These are phyloP conservation scores for Antrozous pallidus DNA, from an alignment of 2,797 vertebrate species.

Conservation along the genomic window DNA sequence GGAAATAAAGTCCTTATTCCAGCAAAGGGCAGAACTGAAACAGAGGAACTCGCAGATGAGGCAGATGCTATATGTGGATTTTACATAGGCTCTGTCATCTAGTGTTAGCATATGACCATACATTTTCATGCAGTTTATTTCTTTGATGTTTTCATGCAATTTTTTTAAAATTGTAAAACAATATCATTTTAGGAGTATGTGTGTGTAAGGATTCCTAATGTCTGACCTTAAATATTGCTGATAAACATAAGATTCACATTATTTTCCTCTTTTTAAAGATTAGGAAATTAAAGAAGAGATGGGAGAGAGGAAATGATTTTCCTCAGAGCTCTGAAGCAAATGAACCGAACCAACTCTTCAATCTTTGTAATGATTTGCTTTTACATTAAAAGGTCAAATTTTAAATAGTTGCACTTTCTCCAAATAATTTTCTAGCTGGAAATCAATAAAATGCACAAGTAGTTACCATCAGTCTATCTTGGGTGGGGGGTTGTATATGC, in stretches of 20 bases:
- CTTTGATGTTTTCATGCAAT: not conserved
- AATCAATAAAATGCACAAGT: not conserved
- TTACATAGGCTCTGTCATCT: not conserved
- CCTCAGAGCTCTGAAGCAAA: not conserved
- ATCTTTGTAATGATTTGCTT: not conserved
- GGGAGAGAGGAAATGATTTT: not conserved
- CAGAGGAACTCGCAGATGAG: not conserved
- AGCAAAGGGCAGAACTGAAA: not conserved
- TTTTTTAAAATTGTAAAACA: not conserved
- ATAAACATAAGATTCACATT: not conserved
- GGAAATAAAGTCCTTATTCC: not conserved
- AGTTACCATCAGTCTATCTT: not conserved
- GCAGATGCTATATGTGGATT: not conserved
- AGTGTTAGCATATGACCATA: not conserved
- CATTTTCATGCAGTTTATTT: not conserved
- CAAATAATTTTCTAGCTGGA: not conserved
- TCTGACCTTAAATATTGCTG: not conserved
- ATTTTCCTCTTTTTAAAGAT: not conserved
- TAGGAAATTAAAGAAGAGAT: not conserved
- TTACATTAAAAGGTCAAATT: constrained; percentile 30
- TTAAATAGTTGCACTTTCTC: not conserved
- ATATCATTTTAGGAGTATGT: not conserved
- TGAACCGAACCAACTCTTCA: not conserved
- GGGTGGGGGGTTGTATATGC: not conserved
- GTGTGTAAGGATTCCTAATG: not conserved